These are phyloP conservation scores for Petrocephalus zakoni DNA, from an alignment of 2,113 vertebrate species.

Conservation along the genomic window DNA sequence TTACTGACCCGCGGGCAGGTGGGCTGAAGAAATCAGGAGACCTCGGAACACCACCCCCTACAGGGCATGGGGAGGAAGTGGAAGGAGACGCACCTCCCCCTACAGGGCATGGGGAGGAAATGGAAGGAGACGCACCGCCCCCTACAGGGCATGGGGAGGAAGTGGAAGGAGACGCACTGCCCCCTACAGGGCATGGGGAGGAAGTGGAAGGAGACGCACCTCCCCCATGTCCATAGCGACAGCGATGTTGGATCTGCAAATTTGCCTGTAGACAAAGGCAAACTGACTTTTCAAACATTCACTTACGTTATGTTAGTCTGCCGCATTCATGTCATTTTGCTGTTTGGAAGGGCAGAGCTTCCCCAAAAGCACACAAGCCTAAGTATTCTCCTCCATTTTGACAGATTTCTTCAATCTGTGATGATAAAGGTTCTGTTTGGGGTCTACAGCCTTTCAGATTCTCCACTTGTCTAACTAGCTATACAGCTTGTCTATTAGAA, in stretches of 20 bases:
- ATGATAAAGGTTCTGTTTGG: neutral
- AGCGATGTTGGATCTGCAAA: neutral
- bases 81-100: too few species aligned
- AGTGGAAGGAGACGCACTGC: neutral
- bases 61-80: too few species aligned
- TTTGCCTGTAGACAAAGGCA: neutral
- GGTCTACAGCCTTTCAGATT: neutral
- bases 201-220: neutral
- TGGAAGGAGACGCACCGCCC: neutral
- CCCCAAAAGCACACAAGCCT: neutral
- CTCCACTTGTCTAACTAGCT: neutral
- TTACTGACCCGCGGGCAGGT: neutral
- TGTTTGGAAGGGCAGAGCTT: neutral
- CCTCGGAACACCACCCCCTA: neutral
- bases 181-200: neutral
- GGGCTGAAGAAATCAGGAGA: neutral
- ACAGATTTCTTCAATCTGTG: neutral
- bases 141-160: neutral
- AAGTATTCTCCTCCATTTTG: neutral
- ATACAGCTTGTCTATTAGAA: neutral
- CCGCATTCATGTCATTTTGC: neutral
- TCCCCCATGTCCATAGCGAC: neutral
- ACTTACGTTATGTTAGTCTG: neutral
- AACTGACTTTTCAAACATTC: neutral
- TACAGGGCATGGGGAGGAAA: neutral